These are phyloP conservation scores for Eurois occulta DNA, from an alignment of 2,888 invertebrate species.

Conservation along the genomic window DNA sequence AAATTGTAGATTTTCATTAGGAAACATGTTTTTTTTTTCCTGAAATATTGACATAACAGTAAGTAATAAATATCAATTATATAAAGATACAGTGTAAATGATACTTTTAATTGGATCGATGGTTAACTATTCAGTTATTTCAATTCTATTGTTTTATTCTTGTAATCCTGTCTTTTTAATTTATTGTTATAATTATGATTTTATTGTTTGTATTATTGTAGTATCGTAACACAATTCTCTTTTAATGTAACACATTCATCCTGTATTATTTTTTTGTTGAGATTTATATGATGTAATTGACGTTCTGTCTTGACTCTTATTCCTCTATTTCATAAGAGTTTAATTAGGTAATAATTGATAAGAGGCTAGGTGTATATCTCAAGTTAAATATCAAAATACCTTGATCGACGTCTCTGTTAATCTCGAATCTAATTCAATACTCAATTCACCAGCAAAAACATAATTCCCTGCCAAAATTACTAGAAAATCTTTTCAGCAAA, in stretches of 20 bases:
- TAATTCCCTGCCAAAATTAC: constrained; percentile 12
- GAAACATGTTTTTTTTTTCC: not conserved
- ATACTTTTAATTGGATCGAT: constrained; percentile 20
- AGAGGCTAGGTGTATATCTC: not conserved
- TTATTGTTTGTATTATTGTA: constrained; percentile 9
- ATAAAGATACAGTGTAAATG: constrained; percentile 6
- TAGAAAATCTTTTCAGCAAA: constrained; percentile 14
- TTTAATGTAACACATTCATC: not conserved
- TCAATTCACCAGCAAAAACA: not conserved
- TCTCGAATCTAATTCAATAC: not conserved
- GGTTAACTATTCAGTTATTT: constrained; percentile 6
- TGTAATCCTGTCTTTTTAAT: constrained; percentile 9
- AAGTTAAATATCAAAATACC: not conserved
- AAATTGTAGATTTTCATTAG: not conserved
- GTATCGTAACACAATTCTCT: not conserved
- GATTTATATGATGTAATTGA: not conserved
- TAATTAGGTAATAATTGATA: not conserved
- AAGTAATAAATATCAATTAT: constrained; percentile 37
- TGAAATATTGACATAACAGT: constrained; percentile 20
- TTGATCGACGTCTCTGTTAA: not conserved
- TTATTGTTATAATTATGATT: constrained; percentile 20
- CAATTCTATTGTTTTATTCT: constrained; percentile 39
- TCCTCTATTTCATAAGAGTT: not conserved
- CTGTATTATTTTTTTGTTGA: not conserved
- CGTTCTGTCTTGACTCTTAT: not conserved